A percentile compares a stretch with the other conserved stretches of the same genome.
phyloP scores from a whole-genome alignment of 53 echinoderm and acorn worm species.

The Henricia sp. region DNA sequence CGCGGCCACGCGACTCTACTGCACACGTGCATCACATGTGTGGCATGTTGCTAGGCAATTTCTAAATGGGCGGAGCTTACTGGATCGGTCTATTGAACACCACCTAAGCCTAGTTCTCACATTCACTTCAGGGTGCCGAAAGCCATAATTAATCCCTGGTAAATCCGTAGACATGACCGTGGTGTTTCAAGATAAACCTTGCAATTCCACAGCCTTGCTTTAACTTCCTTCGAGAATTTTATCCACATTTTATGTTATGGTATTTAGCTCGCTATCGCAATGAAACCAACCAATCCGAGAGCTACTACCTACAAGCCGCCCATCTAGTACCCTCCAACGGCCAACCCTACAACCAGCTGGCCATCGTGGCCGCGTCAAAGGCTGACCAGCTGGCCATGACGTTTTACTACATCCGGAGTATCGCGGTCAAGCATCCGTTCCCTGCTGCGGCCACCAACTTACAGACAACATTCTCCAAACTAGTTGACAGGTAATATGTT shows the following conservation, averaged over 20 bases:
- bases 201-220: too few species aligned
- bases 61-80: too few species aligned
- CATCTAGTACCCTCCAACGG: constrained; percentile 95
- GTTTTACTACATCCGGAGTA: constrained; percentile 98
- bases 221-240: neutral
- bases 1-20: too few species aligned
- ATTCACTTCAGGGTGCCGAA: too few species aligned
- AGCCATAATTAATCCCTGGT: too few species aligned
- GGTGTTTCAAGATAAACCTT: too few species aligned
- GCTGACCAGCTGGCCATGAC: constrained; percentile 98
- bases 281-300: constrained; percentile 95
- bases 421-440: constrained; percentile 98
- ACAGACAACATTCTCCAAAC: constrained; percentile 96
- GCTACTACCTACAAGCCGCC: constrained; percentile 97
- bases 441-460: constrained; percentile 97
- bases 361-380: constrained; percentile 94
- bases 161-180: too few species aligned
- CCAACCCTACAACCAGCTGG: constrained; percentile 99
- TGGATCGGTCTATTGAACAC: too few species aligned
- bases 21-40: too few species aligned
- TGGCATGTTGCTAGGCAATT: too few species aligned
- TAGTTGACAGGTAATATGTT: constrained; percentile 97
- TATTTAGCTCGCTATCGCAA: constrained; percentile 89
- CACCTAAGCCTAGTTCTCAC: too few species aligned
- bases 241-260: neutral